phyloP scores from a whole-genome alignment of 2,888 invertebrate genomes.

The Agrilus mali region DNA sequence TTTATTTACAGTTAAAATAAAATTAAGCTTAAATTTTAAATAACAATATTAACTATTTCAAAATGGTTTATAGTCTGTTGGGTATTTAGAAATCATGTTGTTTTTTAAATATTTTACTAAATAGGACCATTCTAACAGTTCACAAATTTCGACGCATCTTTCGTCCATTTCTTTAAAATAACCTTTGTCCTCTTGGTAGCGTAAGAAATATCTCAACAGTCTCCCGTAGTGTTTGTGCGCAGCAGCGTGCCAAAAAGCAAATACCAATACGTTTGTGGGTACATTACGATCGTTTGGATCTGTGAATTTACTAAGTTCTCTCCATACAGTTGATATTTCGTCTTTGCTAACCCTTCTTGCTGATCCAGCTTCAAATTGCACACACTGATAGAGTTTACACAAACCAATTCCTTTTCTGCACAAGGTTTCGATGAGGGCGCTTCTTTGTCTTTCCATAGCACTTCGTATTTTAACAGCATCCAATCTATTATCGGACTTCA shows the following conservation, averaged over 20 bases:
- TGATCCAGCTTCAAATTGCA: constrained; percentile 24
- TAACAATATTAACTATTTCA: constrained; percentile 28
- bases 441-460: constrained; percentile 72
- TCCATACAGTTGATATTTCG: constrained; percentile 48
- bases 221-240: constrained; percentile 70
- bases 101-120: constrained; percentile 42
- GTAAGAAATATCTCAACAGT: constrained; percentile 60
- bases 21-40: neutral
- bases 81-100: constrained; percentile 55
- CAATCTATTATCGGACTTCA: constrained; percentile 69
- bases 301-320: constrained; percentile 66
- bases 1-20: neutral
- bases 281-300: constrained; percentile 69
- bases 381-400: constrained; percentile 44
- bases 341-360: constrained; percentile 24
- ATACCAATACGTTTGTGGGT: constrained; percentile 44
- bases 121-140: constrained; percentile 59
- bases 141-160: constrained; percentile 49
- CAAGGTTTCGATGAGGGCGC: constrained; percentile 66
- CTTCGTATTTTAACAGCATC: constrained; percentile 63
- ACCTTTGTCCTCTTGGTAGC: constrained; percentile 72
- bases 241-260: constrained; percentile 74
- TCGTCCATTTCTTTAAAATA: constrained; percentile 55
- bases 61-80: constrained; percentile 57
- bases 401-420: constrained; percentile 62